Evolutionary conservation across 1,140 invertebrate genomes (phyloP), one percentile per base, ranked within the genome.

Genomic region (Brachionus calyciflorus): DNA sequence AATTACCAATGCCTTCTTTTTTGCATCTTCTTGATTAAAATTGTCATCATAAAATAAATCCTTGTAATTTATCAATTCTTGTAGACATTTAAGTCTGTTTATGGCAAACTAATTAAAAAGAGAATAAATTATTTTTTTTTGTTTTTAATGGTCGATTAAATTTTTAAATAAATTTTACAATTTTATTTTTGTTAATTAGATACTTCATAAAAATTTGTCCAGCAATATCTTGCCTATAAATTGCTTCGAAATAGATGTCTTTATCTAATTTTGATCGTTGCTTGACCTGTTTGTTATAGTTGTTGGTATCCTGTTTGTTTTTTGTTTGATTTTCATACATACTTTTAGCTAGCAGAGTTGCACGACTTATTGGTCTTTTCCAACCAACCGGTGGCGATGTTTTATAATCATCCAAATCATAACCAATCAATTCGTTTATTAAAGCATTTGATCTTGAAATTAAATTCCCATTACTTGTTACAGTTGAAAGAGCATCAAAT

Each of bases 61-160:
- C 30, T 73, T 73, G 48, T 73, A 73, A 6, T 73, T 49, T 4
- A 73, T 51, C 26, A 73, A 26, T 17, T 73, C 69, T 14, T 26
- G 30, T 9, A 73, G 26, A 55, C 69, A 73, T 19, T 51, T 55
- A 0, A 73, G 28, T 49, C 69, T 21, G 40, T 73, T 73, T 4
- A 73, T 33, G 12, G 69, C 69, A 73, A 73, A 73, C 69, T 73
- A n/a, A n/a, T n/a, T n/a, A n/a, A n/a, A n/a, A n/a, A n/a, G n/a
- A n/a, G n/a, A n/a, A n/a, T n/a, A n/a, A n/a, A n/a, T n/a, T n/a
- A n/a, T n/a, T n/a, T n/a, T n/a, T n/a, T n/a, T n/a, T n/a, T n/a
- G n/a, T n/a, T n/a, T n/a, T n/a, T n/a, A n/a, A n/a, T n/a, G n/a
- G n/a, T n/a, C n/a, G n/a, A n/a, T n/a, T 24, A n/a, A 30, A 9